Base-by-base conservation (phyloP, 2,888 invertebrate genomes). In the Tenthredo scrophulariae region DNA sequence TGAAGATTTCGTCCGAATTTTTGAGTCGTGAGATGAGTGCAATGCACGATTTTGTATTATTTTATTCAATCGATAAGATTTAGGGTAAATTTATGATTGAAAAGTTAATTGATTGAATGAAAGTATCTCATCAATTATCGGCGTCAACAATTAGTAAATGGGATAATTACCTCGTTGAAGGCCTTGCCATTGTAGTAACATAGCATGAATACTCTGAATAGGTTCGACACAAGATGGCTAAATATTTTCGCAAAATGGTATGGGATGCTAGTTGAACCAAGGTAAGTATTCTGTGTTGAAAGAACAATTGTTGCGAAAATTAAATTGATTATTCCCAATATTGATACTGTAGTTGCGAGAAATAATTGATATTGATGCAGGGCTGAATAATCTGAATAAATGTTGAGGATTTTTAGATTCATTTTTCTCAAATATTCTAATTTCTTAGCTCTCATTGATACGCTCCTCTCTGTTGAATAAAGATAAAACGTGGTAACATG, bases 161-260 rank as follows among this genome's bases (percentile, higher is more conserved):
- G 75, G 18, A 80, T 62, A 58, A 22, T 80, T 65, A 62, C 80
- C 65, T 40, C 80, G 37, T 22, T 40, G 62, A 80, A 80, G 5
- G 62, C 62, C 54, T 80, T 80, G 37, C 43, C 80, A 22, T 33
- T 65, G 80, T 40, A 80, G 54, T 80, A 80, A 43, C 80, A 62
- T 13, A 80, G 5, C 80, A 62, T 80, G 22, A 65, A 26, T 29
- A 58, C 6, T 62, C 80, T 40, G 80, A 40, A 13, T 29, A 80
- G 43, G 26, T 62, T 37, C 13, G 62, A 43, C 43, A 18, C 1
- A 4, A 80, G 5, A 40, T n/a, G 18, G 7, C 9, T 9, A 15
- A 62, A 13, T 40, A 62, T 13, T 4, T 40, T 62, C 7, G 40
- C 22, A 4, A 22, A 2, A 43, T 7, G 15, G 40, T 2, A 26